Percentiles rank a stretch among this genome's conserved stretches.
phyloP scores from a whole-genome alignment of 2,888 invertebrate genomes.

The Argyresthia goedartella region DNA sequence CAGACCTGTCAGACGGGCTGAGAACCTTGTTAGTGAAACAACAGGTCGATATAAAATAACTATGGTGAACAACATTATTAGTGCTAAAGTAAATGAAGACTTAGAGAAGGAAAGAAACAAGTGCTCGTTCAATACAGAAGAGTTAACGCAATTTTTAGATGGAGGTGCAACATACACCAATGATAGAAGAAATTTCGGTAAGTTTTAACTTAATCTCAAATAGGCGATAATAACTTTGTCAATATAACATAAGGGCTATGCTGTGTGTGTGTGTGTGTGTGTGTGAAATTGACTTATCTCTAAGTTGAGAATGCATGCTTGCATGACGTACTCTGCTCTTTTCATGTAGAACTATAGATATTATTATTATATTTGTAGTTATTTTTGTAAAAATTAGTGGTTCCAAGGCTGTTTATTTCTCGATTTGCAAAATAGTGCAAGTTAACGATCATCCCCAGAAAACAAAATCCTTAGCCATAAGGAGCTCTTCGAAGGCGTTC shows the following conservation, averaged over 20 bases:
- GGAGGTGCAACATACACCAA: conserved; percentile 77
- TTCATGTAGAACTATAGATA: too few species aligned
- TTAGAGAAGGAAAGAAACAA: conserved; percentile 76
- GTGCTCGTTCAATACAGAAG: conserved; percentile 78
- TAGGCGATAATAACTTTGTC: background rate
- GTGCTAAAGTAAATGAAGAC: conserved; percentile 71
- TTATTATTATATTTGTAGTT: background rate
- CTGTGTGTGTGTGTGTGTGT: too few species aligned
- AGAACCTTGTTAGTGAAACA: too few species aligned
- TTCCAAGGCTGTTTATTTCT: too few species aligned
- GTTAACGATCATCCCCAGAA: conserved; percentile 22
- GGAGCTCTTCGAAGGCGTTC: conserved; percentile 73
- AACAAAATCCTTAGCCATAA: conserved; percentile 61
- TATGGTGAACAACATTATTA: conserved; percentile 18
- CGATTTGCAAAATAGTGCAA: too few species aligned
- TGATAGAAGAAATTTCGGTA: conserved; percentile 64
- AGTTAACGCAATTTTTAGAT: conserved; percentile 82
- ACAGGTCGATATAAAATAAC: background rate
- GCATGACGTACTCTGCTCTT: background rate
- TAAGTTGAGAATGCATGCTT: too few species aligned
- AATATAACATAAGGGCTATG: too few species aligned
- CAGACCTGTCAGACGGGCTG: too few species aligned
- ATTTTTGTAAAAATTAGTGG: too few species aligned
- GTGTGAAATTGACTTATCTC: too few species aligned
- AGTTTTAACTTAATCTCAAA: conserved; percentile 13